These are phyloP conservation scores for Pimpla rufipes DNA, from an alignment of 2,888 invertebrate genomes.

Conservation along the genomic window DNA sequence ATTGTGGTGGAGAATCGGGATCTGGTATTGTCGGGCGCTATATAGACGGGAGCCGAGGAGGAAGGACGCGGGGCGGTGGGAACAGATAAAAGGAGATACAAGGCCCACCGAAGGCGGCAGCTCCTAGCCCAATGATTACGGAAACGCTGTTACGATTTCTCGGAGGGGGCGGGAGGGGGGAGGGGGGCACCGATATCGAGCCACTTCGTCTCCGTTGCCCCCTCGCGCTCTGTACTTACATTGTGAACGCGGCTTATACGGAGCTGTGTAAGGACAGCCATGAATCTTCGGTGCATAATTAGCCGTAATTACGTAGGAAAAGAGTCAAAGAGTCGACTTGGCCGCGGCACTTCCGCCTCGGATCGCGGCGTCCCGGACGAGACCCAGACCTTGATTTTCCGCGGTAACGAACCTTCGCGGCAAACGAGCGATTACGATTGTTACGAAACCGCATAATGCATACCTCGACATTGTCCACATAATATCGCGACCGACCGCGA, in stretches of 20 bases:
- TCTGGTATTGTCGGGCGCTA: conserved; percentile 34
- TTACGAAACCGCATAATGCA: conserved; percentile 46
- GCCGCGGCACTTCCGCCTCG: conserved; percentile 46
- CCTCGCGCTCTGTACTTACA: background rate
- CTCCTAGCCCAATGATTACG: conserved; percentile 42
- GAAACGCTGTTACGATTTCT: conserved; percentile 30
- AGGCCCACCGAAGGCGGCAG: conserved; percentile 7
- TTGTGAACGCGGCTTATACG: conserved; percentile 11
- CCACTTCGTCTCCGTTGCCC: background rate
- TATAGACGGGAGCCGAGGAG: conserved; percentile 8
- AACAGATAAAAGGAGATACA: conserved; percentile 23
- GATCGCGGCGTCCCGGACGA: conserved; percentile 4
- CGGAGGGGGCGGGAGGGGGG: background rate
- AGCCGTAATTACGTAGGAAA: conserved; percentile 59
- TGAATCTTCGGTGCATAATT: conserved; percentile 66
- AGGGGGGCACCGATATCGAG: conserved; percentile 31
- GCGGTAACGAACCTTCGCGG: conserved; percentile 50
- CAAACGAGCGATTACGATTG: conserved; percentile 39
- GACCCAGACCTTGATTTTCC: conserved; percentile 57
- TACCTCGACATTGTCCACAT: background rate
- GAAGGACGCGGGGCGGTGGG: background rate
- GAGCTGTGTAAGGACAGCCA: conserved; percentile 42
- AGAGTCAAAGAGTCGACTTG: conserved; percentile 66
- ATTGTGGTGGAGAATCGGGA: conserved; percentile 64
- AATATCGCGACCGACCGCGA: background rate